phyloP scores from a whole-genome alignment of 1,140 invertebrate species.

The fruit fly (Drosophila melanogaster) region DNA sequence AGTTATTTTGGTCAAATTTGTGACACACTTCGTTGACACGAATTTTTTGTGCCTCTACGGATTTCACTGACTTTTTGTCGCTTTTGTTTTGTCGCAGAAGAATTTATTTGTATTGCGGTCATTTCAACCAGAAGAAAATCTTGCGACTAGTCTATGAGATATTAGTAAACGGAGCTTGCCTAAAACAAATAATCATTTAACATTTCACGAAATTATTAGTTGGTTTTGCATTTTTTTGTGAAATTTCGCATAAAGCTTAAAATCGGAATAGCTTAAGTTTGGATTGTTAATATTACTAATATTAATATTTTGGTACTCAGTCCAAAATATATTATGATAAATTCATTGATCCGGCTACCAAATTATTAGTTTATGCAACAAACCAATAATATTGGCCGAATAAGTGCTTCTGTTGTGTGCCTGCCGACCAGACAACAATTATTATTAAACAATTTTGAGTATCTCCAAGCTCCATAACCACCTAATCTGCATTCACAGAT shows the following conservation, averaged over 20 bases:
- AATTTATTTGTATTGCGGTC: constrained; percentile 20
- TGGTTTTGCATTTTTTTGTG: too few species aligned
- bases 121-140: not conserved
- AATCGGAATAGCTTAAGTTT: too few species aligned
- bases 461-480: constrained; percentile 1
- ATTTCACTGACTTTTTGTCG: constrained; percentile 34
- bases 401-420: not conserved
- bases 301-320: too few species aligned
- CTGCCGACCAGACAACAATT: not conserved
- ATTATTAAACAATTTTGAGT: constrained; percentile 1
- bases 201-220: too few species aligned
- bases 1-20: constrained; percentile 69
- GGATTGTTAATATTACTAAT: too few species aligned
- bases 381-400: not conserved
- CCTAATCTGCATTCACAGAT: constrained; percentile 28
- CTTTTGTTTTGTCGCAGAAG: constrained; percentile 19
- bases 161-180: not conserved
- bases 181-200: too few species aligned
- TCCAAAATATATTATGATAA: too few species aligned
- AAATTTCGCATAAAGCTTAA: too few species aligned
- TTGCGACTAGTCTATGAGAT: not conserved
- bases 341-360: not conserved
- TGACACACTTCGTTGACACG: constrained; percentile 71
- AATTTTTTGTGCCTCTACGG: constrained; percentile 27
- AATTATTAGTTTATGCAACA: not conserved